Conservation (phyloP, 2,113 vertebrate genomes). For the Gopherus flavomarginatus region DNA sequence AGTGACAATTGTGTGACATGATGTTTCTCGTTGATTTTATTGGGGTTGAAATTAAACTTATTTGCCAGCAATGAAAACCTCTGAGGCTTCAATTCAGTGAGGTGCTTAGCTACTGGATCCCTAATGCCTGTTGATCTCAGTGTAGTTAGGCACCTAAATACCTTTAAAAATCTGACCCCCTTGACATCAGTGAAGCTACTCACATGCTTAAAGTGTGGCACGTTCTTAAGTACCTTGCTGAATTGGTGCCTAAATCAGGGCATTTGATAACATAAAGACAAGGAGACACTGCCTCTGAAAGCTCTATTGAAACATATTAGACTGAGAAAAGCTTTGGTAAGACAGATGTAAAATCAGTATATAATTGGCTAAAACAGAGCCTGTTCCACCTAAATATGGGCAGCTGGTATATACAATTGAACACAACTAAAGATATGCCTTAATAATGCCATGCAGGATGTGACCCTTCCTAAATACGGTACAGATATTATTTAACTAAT, state of each 20-base stretch:
- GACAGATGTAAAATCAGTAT: constrained; percentile 33
- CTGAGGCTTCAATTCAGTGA: not conserved
- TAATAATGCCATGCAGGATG: constrained; percentile 44
- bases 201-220: not conserved
- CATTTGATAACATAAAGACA: not conserved
- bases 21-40: fast-evolving
- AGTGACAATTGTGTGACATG: not conserved
- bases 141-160: not conserved
- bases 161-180: not conserved
- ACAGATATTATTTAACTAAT: constrained; percentile 69
- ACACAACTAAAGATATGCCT: not conserved
- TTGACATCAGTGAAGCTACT: not conserved
- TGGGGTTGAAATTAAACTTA: not conserved
- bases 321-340: constrained; percentile 45
- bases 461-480: constrained; percentile 59
- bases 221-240: not conserved
- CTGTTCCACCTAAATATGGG: constrained; percentile 45
- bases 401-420: constrained; percentile 36
- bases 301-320: constrained; percentile 4
- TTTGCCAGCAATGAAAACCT: not conserved
- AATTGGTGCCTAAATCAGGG: constrained; percentile 34
- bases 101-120: not conserved
- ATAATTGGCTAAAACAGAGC: constrained; percentile 45
- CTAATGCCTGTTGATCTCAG: not conserved
- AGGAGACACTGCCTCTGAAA: not conserved